Evolutionary conservation across 2,888 invertebrate species (phyloP), one percentile per base, ranked within the genome.

Genomic region (Germaria angustata): DNA sequence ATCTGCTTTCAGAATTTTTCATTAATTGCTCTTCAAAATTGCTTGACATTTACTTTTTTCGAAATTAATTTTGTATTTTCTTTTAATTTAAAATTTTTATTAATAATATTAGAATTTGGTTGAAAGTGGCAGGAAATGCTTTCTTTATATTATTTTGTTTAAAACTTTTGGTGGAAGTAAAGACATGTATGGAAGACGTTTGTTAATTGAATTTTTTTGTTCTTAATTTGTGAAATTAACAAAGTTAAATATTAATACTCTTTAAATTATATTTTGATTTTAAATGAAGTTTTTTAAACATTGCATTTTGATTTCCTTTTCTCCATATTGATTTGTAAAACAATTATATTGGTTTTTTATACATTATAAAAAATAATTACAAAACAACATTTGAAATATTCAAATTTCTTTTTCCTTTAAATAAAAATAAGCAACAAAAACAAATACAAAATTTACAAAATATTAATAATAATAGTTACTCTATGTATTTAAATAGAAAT

Each of bases 381-480:
- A 24, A 71, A 71, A 72, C 72, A 82, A 82, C 82, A 79, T 82
- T 71, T 71, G 57, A 82, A 53, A 57, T 44, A 57, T 34, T 61
- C 32, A 57, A 77, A 51, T 51, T 59, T 41, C n/a, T 34, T 66
- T 73, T 72, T 59, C 20, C 49, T 81, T 78, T 79, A 82, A 82
- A 75, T 82, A 82, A 82, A 82, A 82, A 82, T 82, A 82, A 79
- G 78, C 82, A 82, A 82, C 82, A 82, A 82, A 82, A 82, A 82
- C 82, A 82, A 79, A 81, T 65, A 71, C n/a, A 75, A 79, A 79
- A 79, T 72, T 66, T 79, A 72, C 71, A 72, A 77, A 79, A 69
- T 63, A 66, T 53, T 77, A 76, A 68, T 72, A 75, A 63, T 49
- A 49, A 76, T 76, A 81, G 76, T 81, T 76, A 81, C 76, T 69